phyloP scores from a whole-genome alignment of 2,888 invertebrate genomes.

The Ectropis crepuscularia region DNA sequence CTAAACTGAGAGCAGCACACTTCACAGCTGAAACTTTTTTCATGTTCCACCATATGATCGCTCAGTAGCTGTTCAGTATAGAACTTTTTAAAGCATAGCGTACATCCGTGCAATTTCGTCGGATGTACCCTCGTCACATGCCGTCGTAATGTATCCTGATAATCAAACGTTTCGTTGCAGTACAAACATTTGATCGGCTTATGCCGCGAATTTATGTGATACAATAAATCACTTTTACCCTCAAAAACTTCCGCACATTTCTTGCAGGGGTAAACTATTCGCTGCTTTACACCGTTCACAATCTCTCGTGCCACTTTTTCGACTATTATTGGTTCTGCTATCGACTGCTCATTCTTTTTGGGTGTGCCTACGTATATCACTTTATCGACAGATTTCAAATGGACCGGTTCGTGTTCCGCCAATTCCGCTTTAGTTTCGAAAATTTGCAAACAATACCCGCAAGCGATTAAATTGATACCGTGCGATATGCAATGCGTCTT shows the following conservation, averaged over 20 bases:
- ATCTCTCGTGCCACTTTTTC: not conserved
- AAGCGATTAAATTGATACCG: conserved; percentile 40
- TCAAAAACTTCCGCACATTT: conserved; percentile 67
- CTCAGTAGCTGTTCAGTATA: not conserved
- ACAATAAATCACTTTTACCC: conserved; percentile 51
- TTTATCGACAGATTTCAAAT: not conserved
- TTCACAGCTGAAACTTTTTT: conserved; percentile 4
- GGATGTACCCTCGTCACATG: conserved; percentile 4
- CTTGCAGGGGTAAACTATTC: conserved; percentile 43
- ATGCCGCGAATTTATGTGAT: conserved; percentile 10
- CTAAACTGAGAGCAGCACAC: conserved; percentile 1
- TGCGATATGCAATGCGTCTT: conserved; percentile 49
- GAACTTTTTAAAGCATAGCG: conserved; percentile 1
- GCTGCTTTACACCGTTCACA: not conserved
- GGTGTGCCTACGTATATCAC: no score
- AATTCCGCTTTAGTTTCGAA: conserved; percentile 1
- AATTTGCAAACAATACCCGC: conserved; percentile 22
- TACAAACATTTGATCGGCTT: conserved; percentile 60
- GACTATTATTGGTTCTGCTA: no score
- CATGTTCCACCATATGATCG: conserved; percentile 2
- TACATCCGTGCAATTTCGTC: not conserved
- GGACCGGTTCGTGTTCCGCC: conserved; percentile 1
- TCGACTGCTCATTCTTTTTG: no score
- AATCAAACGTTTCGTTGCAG: conserved; percentile 61
- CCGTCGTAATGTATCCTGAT: conserved; percentile 1